Base-by-base conservation (phyloP, 2,888 invertebrate genomes). In the Abrostola triplasia region DNA sequence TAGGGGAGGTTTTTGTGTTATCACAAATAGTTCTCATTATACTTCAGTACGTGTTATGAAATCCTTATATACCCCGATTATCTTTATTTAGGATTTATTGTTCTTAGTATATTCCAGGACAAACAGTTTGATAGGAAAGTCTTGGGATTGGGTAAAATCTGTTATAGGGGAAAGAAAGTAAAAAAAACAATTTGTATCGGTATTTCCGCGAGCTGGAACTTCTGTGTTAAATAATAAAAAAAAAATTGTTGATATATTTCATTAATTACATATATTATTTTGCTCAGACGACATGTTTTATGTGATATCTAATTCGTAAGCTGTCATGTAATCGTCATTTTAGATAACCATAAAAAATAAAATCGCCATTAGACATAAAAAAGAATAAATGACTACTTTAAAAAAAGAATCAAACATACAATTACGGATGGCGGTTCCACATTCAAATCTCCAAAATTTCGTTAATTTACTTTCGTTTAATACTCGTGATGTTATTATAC, bases 1-100 rank as follows among this genome's bases (percentile, higher is more conserved):
- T 76, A 74, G 70, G 73, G 67, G 66, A 66, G 67, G 77, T 76
- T 81, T 76, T 71, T 73, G 64, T 76, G 67, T 40, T 69, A 72
- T 74, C 76, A 69, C 76, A 59, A 74, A 76, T 64, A 71, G 55
- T 65, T 69, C 71, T 73, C 67, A 70, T 76, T 76, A 70, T 72
- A 70, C 35, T 66, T 54, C 12, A 41, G 52, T 64, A 79, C 77
- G 79, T 73, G 79, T 55, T 61, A 48, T 40, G 67, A 69, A 74
- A 62, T 42, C 57, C 13, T 78, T 64, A 60, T 59, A 36, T 44
- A 53, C 52, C 48, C 56, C 13, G 24, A 47, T 47, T 47, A 47
- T 24, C 44, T 47, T 24, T 8, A 24, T 24, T 13, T 24, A 13
- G 24, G 13, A 47, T 47, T 47, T 47, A 24, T 47, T 24, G 9